Percentiles rank a stretch among this genome's conserved stretches.
These are phyloP conservation scores for Sus cebifrons DNA, from an alignment of 2,797 vertebrate species.

Conservation along the genomic window DNA sequence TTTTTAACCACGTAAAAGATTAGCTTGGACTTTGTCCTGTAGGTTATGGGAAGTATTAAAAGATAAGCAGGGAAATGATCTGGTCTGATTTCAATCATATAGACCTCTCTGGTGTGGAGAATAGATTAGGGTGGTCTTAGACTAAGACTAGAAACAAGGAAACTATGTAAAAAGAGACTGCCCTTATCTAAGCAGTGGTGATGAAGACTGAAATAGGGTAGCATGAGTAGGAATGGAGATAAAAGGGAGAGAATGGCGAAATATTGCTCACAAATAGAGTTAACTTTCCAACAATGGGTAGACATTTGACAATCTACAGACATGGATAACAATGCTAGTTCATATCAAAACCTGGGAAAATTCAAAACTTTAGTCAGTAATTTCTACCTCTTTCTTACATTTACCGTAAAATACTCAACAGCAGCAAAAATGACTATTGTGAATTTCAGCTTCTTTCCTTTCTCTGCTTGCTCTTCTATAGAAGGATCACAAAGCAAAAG, in stretches of 20 bases:
- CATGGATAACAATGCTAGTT: neutral
- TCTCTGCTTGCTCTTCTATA: neutral
- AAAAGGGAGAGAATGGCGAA: neutral
- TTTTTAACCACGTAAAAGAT: constrained; percentile 18
- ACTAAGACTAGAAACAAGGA: neutral
- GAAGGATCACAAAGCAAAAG: constrained; percentile 2
- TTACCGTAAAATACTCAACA: constrained; percentile 40
- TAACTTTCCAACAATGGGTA: neutral
- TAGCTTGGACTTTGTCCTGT: neutral
- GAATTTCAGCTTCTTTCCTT: constrained; percentile 38
- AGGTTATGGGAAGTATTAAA: neutral
- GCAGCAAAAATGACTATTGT: neutral
- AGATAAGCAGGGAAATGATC: neutral
- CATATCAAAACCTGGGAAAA: neutral
- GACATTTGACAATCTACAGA: neutral
- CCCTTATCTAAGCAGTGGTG: neutral
- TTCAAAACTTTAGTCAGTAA: neutral
- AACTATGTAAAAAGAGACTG: neutral
- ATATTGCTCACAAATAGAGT: constrained; percentile 37
- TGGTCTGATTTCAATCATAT: neutral
- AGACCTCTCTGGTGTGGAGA: neutral
- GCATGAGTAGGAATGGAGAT: neutral
- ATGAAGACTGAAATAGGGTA: constrained; percentile 28
- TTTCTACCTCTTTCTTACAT: neutral
- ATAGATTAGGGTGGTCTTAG: neutral